Conservation (phyloP, 2,113 vertebrate species). For the Lophochroa leadbeateri region DNA sequence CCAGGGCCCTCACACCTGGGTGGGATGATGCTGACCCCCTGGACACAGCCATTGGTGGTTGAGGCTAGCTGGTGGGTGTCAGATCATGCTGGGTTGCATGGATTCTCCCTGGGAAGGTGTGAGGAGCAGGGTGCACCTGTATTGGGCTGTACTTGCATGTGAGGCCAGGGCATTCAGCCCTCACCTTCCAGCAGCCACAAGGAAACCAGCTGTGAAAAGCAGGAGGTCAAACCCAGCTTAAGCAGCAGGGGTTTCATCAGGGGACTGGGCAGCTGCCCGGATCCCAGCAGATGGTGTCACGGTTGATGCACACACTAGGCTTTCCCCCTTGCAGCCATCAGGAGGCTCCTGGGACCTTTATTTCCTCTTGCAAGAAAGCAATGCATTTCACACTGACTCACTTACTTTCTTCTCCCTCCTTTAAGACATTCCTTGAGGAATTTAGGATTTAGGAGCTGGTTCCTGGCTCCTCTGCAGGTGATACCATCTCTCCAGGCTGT, state of each 20-base stretch:
- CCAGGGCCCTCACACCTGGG: neutral
- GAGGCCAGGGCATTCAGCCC: accelerated
- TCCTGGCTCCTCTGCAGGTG: neutral
- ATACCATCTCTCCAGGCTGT: neutral
- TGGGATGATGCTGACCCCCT: accelerated
- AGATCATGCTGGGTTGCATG: accelerated
- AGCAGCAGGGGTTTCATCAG: neutral
- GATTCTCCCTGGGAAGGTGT: accelerated
- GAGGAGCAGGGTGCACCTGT: neutral
- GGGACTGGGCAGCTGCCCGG: accelerated
- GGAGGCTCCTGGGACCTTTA: neutral
- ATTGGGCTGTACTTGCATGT: accelerated
- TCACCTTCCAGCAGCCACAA: neutral
- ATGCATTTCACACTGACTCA: neutral
- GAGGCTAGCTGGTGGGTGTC: neutral
- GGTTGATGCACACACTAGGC: neutral
- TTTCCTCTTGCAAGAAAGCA: neutral
- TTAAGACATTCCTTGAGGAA: neutral
- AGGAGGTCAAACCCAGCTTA: slow-evolving; percentile 9
- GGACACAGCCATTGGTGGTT: accelerated
- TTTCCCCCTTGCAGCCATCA: neutral
- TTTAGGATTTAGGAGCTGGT: neutral
- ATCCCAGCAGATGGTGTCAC: accelerated
- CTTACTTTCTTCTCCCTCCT: neutral
- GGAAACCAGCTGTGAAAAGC: neutral